Evolutionary conservation across 2,888 invertebrate genomes (phyloP), one percentile per base, ranked within the genome.

Genomic region (Escarpia spicata): DNA sequence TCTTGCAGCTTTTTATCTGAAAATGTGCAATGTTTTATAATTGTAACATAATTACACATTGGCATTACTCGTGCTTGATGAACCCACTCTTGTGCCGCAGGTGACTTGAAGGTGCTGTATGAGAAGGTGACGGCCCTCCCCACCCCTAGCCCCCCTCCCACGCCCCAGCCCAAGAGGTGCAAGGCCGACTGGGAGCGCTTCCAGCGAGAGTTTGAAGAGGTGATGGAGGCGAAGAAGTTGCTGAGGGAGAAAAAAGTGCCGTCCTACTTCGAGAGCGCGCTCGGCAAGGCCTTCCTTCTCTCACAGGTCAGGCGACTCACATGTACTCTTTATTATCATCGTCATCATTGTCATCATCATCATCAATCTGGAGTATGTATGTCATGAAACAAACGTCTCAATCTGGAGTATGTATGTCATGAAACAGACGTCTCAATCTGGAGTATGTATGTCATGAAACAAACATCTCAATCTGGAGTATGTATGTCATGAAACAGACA

Each of bases 191-290:
- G 95, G 96, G 96, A 96, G 93, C 93, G 95, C 19, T 75, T 75
- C 75, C 94, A 94, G 92, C 93, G 95, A 89, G 96, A 96, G 92
- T 89, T 95, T 37, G 94, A 94, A 31, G 95, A 96, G 93, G 96
- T 96, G 93, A 92, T 94, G 60, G 95, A 95, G 45, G 95, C 95
- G 3, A 94, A 95, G 43, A 92, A 94, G 3, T 94, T 95, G 15
- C 94, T 96, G 19, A 94, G 94, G 89, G 94, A 95, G n/a, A 95
- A 95, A 90, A 94, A 94, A 10, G 95, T 96, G 89, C 96, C 96
- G 26, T 94, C 94, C 43, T 96, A 96, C 93, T 96, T 96, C 94
- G 95, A 96, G 43, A 96, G 96, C 93, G 96, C 96, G 93, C 95
- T 96, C 92, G 96, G 96, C 10, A 96, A 96, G 93, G 95, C 96